Evolutionary conservation across 2,113 vertebrate genomes (phyloP).

Genomic region (Indicator indicator): DNA sequence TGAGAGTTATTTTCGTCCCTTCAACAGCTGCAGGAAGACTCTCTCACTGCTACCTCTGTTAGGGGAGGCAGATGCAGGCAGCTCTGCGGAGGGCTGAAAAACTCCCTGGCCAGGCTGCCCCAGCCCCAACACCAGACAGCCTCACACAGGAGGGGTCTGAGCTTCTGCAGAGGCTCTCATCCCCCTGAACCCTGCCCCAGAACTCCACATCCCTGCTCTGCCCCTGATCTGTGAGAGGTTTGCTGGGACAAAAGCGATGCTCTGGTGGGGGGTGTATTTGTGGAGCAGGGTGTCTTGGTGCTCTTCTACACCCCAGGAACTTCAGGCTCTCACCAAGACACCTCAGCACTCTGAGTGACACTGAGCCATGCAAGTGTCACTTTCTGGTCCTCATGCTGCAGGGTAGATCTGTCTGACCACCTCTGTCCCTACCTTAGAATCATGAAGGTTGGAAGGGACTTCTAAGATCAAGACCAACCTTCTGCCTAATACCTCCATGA

Average conservation of each 20-base stretch:
- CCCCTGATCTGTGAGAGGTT: accelerated
- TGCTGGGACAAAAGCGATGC: background rate
- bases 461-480: too few relatives aligned
- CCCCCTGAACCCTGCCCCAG: background rate
- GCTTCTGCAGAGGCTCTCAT: background rate
- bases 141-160: accelerated
- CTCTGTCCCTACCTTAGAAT: accelerated
- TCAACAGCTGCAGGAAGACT: background rate
- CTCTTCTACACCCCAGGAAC: background rate
- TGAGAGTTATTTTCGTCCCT: accelerated
- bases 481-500: too few relatives aligned
- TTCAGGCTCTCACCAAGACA: too few relatives aligned
- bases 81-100: background rate
- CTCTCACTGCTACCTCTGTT: background rate
- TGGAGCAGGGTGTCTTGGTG: background rate
- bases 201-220: background rate
- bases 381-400: accelerated
- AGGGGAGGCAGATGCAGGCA: background rate
- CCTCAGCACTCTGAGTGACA: background rate
- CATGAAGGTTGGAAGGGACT: too few relatives aligned
- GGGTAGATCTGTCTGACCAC: accelerated
- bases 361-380: background rate
- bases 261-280: background rate
- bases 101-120: background rate
- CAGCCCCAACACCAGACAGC: background rate